Conservation (phyloP, 2,888 invertebrate species). For the Crepidodera aurea region DNA sequence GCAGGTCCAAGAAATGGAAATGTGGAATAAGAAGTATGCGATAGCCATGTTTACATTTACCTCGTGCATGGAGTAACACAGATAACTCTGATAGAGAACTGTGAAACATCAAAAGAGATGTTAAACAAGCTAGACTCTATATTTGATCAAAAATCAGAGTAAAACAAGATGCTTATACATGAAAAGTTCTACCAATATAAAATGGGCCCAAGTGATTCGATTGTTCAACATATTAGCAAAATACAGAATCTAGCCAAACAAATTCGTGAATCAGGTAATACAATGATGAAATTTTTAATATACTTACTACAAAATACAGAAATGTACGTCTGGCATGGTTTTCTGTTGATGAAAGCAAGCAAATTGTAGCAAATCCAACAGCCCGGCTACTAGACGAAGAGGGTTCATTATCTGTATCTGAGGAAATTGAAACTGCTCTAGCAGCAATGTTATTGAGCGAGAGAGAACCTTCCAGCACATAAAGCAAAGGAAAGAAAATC, state of each 20-base stretch:
- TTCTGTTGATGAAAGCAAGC: slow-evolving; percentile 38
- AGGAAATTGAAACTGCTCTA: slow-evolving; percentile 33
- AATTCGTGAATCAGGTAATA: slow-evolving; percentile 40
- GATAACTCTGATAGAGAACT: slow-evolving; percentile 44
- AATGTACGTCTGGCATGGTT: slow-evolving; percentile 44
- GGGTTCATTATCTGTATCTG: slow-evolving; percentile 24
- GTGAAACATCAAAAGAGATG: slow-evolving; percentile 41
- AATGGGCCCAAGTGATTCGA: slow-evolving; percentile 40
- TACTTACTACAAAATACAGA: slow-evolving; percentile 34
- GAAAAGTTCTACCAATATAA: slow-evolving; percentile 44
- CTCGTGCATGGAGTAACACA: slow-evolving; percentile 38
- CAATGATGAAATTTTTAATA: slow-evolving; percentile 40
- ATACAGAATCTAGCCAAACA: slow-evolving; percentile 46
- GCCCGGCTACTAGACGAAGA: slow-evolving; percentile 43
- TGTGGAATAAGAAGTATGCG: slow-evolving; percentile 38
- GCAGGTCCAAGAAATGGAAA: not conserved
- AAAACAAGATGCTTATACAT: slow-evolving; percentile 46
- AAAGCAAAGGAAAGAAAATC: slow-evolving; percentile 3
- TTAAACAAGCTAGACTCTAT: slow-evolving; percentile 41
- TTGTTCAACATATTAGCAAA: slow-evolving; percentile 48
- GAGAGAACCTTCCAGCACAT: not conserved
- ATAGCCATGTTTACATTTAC: slow-evolving; percentile 39
- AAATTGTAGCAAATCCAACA: slow-evolving; percentile 40
- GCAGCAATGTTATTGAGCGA: slow-evolving; percentile 13
- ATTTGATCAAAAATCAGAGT: slow-evolving; percentile 38